Conservation (phyloP, 2,797 vertebrate species). For the Poecilia velifera region DNA sequence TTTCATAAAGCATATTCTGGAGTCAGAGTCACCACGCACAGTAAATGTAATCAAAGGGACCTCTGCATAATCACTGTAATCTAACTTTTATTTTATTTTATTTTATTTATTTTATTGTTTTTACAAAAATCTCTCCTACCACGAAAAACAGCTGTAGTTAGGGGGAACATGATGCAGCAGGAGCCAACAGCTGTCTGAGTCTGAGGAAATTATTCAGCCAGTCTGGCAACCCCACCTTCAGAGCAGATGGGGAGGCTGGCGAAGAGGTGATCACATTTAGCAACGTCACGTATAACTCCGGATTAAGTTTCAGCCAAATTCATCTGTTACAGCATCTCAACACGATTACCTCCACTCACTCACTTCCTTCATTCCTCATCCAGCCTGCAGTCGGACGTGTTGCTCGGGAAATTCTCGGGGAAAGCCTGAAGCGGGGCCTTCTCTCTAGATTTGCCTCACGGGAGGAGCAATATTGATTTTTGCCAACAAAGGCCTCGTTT, state of each 20-base stretch:
- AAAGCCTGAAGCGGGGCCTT: conserved; percentile 31
- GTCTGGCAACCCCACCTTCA: conserved; percentile 68
- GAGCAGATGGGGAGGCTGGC: conserved; percentile 80
- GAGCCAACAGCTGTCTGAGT: conserved; percentile 80
- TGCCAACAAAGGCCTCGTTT: conserved; percentile 64
- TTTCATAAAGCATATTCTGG: not conserved
- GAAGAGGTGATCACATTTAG: conserved; percentile 73
- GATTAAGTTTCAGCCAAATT: conserved; percentile 35
- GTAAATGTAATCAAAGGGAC: conserved; percentile 14
- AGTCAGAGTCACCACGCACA: not conserved
- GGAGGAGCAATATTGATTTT: conserved; percentile 65
- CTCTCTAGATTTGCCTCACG: conserved; percentile 59
- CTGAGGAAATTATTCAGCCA: conserved; percentile 71
- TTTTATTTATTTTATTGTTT: not conserved
- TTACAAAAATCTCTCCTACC: conserved; percentile 15
- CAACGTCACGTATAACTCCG: conserved; percentile 60
- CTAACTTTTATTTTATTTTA: not conserved
- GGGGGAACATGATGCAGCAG: conserved; percentile 61
- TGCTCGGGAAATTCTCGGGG: conserved; percentile 26
- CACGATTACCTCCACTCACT: not conserved
- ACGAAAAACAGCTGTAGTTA: conserved; percentile 77
- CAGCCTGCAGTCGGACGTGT: conserved; percentile 13
- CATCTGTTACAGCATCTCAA: not conserved
- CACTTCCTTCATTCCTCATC: not conserved
- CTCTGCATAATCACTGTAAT: not conserved